These are phyloP conservation scores for Pangasius sanitwongsei DNA, from an alignment of 2,797 vertebrate species.

Conservation along the genomic window DNA sequence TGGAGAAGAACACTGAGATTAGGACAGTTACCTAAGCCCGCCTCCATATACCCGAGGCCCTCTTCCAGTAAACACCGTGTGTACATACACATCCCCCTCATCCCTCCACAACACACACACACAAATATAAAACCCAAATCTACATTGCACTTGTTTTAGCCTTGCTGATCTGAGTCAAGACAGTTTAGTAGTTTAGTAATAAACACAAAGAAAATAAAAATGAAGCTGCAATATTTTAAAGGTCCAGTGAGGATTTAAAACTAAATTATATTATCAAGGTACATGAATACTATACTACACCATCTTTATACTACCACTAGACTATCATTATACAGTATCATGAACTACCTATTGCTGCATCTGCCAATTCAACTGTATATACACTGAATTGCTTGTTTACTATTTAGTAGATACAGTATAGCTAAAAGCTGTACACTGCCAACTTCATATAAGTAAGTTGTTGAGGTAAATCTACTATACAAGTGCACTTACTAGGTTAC, in stretches of 20 bases:
- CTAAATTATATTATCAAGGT: background rate
- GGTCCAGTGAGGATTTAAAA: background rate
- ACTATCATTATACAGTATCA: background rate
- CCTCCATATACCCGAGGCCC: constrained; percentile 8
- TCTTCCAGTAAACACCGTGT: constrained; percentile 20
- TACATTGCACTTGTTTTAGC: background rate
- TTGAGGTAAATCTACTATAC: no score
- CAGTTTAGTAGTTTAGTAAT: background rate
- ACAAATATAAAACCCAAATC: background rate
- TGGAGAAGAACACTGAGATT: constrained; percentile 12
- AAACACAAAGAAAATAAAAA: background rate
- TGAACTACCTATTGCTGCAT: background rate
- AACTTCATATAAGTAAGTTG: no score
- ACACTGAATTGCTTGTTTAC: background rate
- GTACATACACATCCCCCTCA: background rate
- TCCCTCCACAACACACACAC: background rate
- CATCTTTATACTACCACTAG: no score
- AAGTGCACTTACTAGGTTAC: no score
- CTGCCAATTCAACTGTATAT: no score
- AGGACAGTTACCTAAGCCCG: constrained; percentile 18
- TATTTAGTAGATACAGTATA: no score
- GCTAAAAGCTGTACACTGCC: no score
- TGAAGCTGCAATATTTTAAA: background rate
- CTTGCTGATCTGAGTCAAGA: no score
- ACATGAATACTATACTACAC: background rate